Conservation (phyloP, 2,797 vertebrate species). For the Channa striata region DNA sequence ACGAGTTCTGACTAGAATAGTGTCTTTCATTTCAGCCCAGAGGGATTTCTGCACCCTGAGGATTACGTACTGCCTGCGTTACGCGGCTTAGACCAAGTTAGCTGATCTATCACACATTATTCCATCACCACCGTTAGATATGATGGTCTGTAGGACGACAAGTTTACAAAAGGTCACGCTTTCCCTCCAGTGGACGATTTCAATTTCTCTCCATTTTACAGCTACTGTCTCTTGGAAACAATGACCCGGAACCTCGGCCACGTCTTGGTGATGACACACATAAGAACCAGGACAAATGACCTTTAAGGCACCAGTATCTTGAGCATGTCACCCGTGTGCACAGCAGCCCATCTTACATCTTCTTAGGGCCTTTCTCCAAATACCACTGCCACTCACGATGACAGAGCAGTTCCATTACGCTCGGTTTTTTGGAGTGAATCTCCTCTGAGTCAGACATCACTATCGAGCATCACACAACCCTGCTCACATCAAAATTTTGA, state of each 20-base stretch:
- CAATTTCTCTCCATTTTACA: background rate
- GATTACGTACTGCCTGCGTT: no score
- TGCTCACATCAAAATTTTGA: conserved; percentile 3
- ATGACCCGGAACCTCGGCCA: background rate
- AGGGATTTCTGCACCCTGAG: no score
- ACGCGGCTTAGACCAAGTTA: no score
- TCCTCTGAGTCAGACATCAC: background rate
- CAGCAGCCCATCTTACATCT: conserved; percentile 12
- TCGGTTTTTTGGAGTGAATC: background rate
- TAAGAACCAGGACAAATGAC: background rate
- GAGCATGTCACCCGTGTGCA: conserved; percentile 6
- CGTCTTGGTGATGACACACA: conserved; percentile 9
- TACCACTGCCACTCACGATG: conserved; percentile 1
- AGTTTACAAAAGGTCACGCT: no score
- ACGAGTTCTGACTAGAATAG: no score
- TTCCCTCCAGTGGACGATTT: background rate
- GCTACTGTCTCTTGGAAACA: background rate
- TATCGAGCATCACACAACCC: background rate
- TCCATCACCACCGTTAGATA: background rate
- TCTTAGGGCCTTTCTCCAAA: conserved; percentile 17
- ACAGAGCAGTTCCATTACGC: conserved; percentile 24
- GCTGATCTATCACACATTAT: background rate
- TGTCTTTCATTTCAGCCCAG: background rate
- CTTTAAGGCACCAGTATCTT: conserved; percentile 3
- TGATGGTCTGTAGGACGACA: no score